Evolutionary conservation across 1,140 invertebrate species (phyloP).

Genomic region (Lysiphlebus fabarum): DNA sequence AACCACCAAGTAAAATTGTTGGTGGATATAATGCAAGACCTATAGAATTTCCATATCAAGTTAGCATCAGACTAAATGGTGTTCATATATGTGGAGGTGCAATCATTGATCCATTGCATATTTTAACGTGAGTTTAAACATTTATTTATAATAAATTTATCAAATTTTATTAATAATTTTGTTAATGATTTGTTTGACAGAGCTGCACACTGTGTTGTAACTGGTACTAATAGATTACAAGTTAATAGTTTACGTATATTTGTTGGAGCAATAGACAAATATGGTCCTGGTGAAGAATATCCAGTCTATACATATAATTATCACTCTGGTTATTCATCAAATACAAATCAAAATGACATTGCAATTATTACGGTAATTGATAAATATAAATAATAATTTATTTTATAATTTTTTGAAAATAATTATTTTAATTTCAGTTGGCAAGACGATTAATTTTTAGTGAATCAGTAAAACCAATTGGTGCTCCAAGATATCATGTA

Average conservation of each 20-base stretch:
- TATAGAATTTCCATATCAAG: conserved; percentile 26
- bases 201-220: no score
- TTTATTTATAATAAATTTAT: no score
- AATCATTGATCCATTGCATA: conserved; percentile 16
- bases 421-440: background rate
- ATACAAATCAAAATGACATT: conserved; percentile 16
- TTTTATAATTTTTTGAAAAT: no score
- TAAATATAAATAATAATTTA: no score
- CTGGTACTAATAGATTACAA: no score
- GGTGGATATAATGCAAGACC: background rate
- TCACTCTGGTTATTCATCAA: conserved; percentile 3
- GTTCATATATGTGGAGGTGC: conserved; percentile 23
- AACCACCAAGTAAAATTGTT: conserved; percentile 2
- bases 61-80: conserved; percentile 10
- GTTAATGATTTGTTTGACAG: conserved; percentile 21
- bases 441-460: background rate
- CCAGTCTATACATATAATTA: background rate
- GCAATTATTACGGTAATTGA: conserved; percentile 25
- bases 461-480: background rate
- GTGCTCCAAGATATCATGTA: background rate
- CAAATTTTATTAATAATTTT: no score
- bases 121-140: conserved; percentile 31
- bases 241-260: background rate
- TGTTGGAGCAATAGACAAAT: conserved; percentile 7
- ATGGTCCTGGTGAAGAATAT: conserved; percentile 9